Evolutionary conservation across 1,140 invertebrate genomes (phyloP).

Genomic region (Drosophila cardini): DNA sequence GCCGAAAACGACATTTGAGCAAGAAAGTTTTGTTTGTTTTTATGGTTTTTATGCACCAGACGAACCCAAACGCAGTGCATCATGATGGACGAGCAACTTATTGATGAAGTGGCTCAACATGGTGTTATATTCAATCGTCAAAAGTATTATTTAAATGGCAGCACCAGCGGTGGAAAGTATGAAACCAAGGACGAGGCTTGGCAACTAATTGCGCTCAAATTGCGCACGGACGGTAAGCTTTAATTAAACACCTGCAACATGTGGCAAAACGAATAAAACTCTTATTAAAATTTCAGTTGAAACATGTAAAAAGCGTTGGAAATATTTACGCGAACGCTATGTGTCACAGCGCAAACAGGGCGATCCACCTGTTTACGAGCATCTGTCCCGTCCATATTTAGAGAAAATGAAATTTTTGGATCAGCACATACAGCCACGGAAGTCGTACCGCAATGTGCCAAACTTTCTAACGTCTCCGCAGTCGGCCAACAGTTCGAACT

Average conservation of each 20-base stretch:
- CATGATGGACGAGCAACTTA: constrained; percentile 84
- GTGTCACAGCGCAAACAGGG: constrained; percentile 82
- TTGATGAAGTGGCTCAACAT: constrained; percentile 81
- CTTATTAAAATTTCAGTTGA: constrained; percentile 64
- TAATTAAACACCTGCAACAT: constrained; percentile 9
- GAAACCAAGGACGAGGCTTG: constrained; percentile 84
- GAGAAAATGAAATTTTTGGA: constrained; percentile 85
- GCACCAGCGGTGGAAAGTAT: constrained; percentile 73
- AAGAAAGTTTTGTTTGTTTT: constrained; percentile 29
- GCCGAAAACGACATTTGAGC: constrained; percentile 37
- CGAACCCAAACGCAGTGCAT: constrained; percentile 45
- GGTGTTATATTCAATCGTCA: constrained; percentile 83
- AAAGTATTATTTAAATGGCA: constrained; percentile 81
- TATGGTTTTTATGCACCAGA: not conserved
- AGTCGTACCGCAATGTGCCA: constrained; percentile 81
- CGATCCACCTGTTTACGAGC: constrained; percentile 81
- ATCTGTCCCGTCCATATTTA: constrained; percentile 80
- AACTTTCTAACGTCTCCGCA: constrained; percentile 81
- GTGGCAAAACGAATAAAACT: not conserved
- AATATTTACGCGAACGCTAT: constrained; percentile 83
- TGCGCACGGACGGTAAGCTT: constrained; percentile 78
- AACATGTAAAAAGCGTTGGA: constrained; percentile 84
- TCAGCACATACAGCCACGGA: constrained; percentile 81
- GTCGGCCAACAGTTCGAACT: constrained; percentile 77
- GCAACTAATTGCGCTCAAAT: constrained; percentile 74